Evolutionary conservation across 2,797 vertebrate species (phyloP), one percentile per base, ranked within the genome.

Genomic region (Acomys russatus): DNA sequence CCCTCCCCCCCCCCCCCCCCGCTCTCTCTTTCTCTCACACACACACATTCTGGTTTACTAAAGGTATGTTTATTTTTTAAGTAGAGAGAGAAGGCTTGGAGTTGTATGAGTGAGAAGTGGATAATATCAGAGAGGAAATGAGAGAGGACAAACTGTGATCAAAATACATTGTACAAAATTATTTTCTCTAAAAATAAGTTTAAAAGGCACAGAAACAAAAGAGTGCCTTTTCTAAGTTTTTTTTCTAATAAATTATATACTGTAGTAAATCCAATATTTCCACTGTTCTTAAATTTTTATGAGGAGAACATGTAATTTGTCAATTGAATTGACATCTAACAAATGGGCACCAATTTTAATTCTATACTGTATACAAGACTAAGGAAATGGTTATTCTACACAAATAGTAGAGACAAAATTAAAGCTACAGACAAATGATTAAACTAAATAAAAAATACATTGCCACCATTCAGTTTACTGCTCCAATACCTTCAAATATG

Each of bases 261-360:
- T 49, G 44, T 12, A n/a, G 2, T n/a, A 51, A 23, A 77, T 17
- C 4, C 2, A 77, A 49, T 84, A 93, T 88, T 95, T 94, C 5
- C 22, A 88, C 18, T 83, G 3, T 76, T 91, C 14, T 8, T 94
- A 33, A 71, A 9, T 90, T 97, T 95, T 64, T 78, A 25, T 49
- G 9, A 33, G 1, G n/a, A 92, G 7, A 84, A 73, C 83, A 91
- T 90, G 3, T 12, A 68, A 90, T 87, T 84, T 97, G 51, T 83
- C 15, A 93, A 18, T 51, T 18, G 2, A 79, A 80, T 70, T 88
- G 68, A 4, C 59, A 66, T 86, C 51, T 93, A 89, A 84, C 10
- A 87, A 73, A 90, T 54, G 80, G 3, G 0, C 8, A 92, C 44
- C 7, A 44, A 49, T 94, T 96, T 93, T 84, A 96, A 86, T 93